Conservation (phyloP, 2,888 invertebrate genomes). For the Cenopis cana region DNA sequence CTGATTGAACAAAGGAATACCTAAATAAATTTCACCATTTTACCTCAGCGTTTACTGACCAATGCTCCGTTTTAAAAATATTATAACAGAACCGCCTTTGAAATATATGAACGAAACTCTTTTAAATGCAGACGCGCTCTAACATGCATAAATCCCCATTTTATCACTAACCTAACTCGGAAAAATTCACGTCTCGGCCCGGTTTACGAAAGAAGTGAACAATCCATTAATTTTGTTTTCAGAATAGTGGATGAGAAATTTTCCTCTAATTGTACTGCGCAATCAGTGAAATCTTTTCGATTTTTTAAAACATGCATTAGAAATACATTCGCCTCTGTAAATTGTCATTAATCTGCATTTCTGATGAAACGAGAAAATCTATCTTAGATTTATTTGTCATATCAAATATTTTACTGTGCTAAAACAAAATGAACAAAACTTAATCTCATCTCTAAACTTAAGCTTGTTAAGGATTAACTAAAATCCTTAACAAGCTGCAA, state of each 20-base stretch:
- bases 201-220: slow-evolving; percentile 18
- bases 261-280: slow-evolving; percentile 7
- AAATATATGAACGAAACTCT: slow-evolving; percentile 40
- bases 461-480: no score
- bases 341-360: no score
- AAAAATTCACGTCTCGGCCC: slow-evolving; percentile 23
- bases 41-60: slow-evolving; percentile 15
- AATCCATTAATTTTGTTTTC: slow-evolving; percentile 22
- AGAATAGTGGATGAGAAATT: background rate
- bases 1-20: slow-evolving; percentile 23
- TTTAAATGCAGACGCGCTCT: slow-evolving; percentile 38
- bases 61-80: slow-evolving; percentile 31
- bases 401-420: no score
- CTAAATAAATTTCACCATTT: slow-evolving; percentile 22
- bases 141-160: slow-evolving; percentile 37
- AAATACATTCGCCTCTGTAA: background rate
- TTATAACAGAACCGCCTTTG: slow-evolving; percentile 30
- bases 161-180: slow-evolving; percentile 37
- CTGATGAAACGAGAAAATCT: no score
- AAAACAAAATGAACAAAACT: no score
- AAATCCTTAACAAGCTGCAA: no score
- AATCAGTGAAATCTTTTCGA: background rate
- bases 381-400: no score
- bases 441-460: no score
- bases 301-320: background rate